Evolutionary conservation across 2,113 vertebrate species (phyloP).

Genomic region (Otus sunia): DNA sequence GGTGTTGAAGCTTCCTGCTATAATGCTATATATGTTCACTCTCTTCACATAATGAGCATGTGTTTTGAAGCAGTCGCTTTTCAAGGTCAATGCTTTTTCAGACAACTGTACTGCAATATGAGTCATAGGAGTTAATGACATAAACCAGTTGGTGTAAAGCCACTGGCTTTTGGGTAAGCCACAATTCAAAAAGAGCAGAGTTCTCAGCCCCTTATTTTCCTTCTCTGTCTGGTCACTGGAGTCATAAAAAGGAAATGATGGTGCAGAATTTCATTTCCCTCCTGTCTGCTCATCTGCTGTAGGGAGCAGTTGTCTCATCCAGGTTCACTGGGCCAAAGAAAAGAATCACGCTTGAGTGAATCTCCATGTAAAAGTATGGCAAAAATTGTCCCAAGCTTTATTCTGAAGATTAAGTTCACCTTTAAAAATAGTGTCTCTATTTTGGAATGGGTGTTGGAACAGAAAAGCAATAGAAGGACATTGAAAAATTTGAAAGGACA

Average conservation of each 20-base stretch:
- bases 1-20: conserved; percentile 52
- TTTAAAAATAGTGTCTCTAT: neutral
- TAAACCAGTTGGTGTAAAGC: neutral
- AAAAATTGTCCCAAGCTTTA: neutral
- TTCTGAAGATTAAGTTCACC: neutral
- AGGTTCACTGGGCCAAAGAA: neutral
- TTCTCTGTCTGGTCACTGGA: neutral
- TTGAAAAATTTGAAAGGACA: neutral
- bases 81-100: conserved; percentile 61
- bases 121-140: conserved; percentile 51
- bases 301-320: neutral
- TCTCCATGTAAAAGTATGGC: neutral
- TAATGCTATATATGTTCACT: conserved; percentile 58
- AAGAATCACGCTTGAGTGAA: neutral
- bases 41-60: conserved; percentile 53
- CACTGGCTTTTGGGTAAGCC: conserved; percentile 21
- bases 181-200: neutral
- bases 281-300: neutral
- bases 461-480: neutral
- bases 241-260: neutral
- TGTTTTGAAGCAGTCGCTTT: conserved; percentile 46
- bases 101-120: conserved; percentile 42
- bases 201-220: neutral
- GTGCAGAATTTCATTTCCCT: neutral
- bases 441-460: neutral